phyloP scores from a whole-genome alignment of 2,113 vertebrate genomes.

The Phrynocephalus versicolor region DNA sequence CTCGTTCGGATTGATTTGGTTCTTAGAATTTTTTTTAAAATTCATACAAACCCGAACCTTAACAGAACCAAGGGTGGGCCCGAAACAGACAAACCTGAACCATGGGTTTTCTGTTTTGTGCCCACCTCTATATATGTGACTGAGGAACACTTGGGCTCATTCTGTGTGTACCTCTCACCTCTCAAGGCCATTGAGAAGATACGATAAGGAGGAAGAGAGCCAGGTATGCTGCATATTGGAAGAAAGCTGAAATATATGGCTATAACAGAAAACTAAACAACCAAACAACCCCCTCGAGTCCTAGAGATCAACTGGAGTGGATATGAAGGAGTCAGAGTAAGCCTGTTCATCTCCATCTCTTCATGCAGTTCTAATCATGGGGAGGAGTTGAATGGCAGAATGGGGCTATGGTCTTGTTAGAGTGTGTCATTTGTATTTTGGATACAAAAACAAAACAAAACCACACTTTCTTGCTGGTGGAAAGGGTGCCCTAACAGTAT shows the following conservation, averaged over 20 bases:
- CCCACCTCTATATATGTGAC: too few species aligned
- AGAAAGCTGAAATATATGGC: slow-evolving; percentile 41
- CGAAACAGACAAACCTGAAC: too few species aligned
- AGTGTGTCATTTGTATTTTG: slow-evolving; percentile 29
- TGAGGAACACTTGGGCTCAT: too few species aligned
- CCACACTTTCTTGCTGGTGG: slow-evolving; percentile 62
- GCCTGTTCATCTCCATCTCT: not conserved
- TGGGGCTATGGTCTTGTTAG: not conserved
- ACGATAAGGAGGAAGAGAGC: too few species aligned
- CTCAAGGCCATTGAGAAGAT: too few species aligned
- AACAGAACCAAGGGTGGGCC: too few species aligned
- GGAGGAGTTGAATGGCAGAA: not conserved
- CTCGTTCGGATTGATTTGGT: too few species aligned
- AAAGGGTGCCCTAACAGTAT: slow-evolving; percentile 70
- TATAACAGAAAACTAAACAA: not conserved
- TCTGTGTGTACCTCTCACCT: too few species aligned
- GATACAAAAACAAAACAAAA: slow-evolving; percentile 59
- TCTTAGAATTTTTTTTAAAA: too few species aligned
- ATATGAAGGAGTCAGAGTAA: not conserved
- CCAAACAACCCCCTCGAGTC: not conserved
- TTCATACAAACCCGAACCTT: too few species aligned
- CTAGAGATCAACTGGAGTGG: not conserved
- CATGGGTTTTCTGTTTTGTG: too few species aligned
- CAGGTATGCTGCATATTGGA: slow-evolving; percentile 6
- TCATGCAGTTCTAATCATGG: not conserved